A percentile compares a stretch with the other conserved stretches of the same genome.
phyloP scores from a whole-genome alignment of 2,797 vertebrate species.

The Luscinia megarhynchos region DNA sequence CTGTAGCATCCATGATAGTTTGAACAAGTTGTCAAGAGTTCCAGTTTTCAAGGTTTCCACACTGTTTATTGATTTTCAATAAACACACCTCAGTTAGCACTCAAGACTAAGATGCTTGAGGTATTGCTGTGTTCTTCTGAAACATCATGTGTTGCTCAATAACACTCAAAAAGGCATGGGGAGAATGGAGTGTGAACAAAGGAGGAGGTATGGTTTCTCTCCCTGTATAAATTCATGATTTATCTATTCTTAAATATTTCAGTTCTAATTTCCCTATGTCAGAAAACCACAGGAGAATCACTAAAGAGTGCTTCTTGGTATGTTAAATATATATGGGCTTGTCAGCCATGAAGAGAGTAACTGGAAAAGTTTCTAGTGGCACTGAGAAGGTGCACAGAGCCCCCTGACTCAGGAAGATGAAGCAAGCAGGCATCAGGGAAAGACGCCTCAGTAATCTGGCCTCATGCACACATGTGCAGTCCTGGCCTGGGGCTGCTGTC shows the following conservation, averaged over 20 bases:
- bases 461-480: rapidly evolving
- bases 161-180: neutral
- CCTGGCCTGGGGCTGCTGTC: rapidly evolving
- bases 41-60: neutral
- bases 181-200: neutral
- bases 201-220: neutral
- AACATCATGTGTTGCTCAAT: neutral
- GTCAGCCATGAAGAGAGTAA: neutral
- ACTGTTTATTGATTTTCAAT: neutral
- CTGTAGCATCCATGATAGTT: neutral
- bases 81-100: neutral
- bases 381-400: neutral
- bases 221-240: neutral
- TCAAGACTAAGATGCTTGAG: neutral
- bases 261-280: neutral
- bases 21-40: neutral
- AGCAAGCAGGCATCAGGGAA: neutral
- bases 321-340: neutral
- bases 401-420: neutral
- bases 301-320: neutral
- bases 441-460: neutral
- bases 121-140: neutral
- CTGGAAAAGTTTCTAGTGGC: neutral
- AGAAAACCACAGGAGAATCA: neutral
- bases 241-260: neutral